A percentile compares a stretch with the other conserved stretches of the same genome.
Evolutionary conservation across 2,113 vertebrate species (phyloP).

Genomic region (Plectropomus leopardus): DNA sequence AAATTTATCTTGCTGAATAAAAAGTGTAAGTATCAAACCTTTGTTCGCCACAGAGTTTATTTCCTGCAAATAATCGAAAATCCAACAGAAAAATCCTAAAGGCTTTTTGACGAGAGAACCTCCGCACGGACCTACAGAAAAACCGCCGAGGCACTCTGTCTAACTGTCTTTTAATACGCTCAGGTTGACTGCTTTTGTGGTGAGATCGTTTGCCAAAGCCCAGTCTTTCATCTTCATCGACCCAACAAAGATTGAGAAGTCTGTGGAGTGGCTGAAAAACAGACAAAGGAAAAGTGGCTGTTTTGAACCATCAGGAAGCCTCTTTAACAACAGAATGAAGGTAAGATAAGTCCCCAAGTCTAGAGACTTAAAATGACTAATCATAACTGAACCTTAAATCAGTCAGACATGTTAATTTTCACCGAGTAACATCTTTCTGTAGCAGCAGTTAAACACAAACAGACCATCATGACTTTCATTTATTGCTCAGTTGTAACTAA

Average conservation of each 20-base stretch:
- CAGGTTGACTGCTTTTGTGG: conserved; percentile 90
- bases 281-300: conserved; percentile 85
- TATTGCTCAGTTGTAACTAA: background rate
- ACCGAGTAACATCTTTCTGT: background rate
- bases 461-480: background rate
- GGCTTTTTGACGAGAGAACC: too few species aligned
- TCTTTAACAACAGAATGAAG: conserved; percentile 88
- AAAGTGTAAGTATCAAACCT: too few species aligned
- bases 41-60: too few species aligned
- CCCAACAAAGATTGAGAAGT: conserved; percentile 32
- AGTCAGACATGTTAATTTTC: background rate
- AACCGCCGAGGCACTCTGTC: too few species aligned
- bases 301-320: conserved; percentile 81
- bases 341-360: conserved; percentile 69
- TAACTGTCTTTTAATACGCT: background rate
- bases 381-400: background rate
- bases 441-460: background rate
- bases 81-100: too few species aligned
- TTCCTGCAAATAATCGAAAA: too few species aligned
- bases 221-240: conserved; percentile 81
- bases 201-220: conserved; percentile 83
- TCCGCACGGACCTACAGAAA: too few species aligned
- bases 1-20: too few species aligned
- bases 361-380: background rate
- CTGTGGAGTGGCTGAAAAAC: conserved; percentile 80